phyloP scores from a whole-genome alignment of 2,113 vertebrate genomes.

The Malurus melanocephalus region DNA sequence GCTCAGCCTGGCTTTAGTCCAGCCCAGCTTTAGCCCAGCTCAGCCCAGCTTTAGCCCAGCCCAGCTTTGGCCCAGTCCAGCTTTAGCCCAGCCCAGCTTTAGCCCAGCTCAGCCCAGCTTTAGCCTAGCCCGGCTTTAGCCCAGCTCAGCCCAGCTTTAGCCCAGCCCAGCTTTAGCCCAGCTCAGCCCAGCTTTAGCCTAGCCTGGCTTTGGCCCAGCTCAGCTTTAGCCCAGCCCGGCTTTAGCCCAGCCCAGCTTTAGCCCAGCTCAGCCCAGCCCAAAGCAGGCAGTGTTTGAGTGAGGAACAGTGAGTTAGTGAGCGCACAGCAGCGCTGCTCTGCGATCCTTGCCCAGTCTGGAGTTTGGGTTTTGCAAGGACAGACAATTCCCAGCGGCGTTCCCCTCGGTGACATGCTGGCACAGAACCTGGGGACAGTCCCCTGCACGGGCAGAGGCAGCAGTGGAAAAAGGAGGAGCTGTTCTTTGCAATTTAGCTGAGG shows the following conservation, averaged over 20 bases:
- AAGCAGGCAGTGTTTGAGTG: conserved; percentile 68
- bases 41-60: background rate
- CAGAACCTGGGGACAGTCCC: background rate
- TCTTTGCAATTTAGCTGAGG: conserved; percentile 12
- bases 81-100: too few relatives aligned
- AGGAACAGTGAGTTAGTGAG: rapidly evolving
- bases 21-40: background rate
- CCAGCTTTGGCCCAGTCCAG: too few relatives aligned
- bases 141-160: rapidly evolving
- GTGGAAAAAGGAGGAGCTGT: background rate
- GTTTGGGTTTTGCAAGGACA: conserved; percentile 10
- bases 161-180: background rate
- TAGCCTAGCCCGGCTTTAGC: background rate
- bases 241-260: background rate
- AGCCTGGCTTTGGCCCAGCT: background rate
- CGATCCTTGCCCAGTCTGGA: background rate
- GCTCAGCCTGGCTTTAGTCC: background rate
- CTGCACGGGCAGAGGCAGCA: background rate
- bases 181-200: background rate
- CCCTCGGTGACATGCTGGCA: conserved; percentile 9
- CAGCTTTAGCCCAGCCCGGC: too few relatives aligned
- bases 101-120: too few relatives aligned
- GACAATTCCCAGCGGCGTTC: background rate
- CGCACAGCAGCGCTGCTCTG: background rate
- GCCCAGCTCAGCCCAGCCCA: background rate